Base-by-base conservation (phyloP, 1,140 invertebrate species). In the Battus philenor region DNA sequence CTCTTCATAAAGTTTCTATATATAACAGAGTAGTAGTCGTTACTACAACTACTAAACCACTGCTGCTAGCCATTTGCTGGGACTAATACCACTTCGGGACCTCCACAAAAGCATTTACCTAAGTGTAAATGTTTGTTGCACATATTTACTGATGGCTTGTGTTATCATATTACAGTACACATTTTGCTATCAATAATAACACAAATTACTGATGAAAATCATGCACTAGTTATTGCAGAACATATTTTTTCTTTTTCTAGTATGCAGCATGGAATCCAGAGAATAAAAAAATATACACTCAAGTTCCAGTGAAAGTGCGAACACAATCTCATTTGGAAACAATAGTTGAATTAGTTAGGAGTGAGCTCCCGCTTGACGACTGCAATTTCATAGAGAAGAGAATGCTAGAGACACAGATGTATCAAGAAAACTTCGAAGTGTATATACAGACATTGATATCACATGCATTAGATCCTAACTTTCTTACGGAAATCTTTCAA, bases 381-480 rank as follows among this genome's bases (percentile, higher is more conserved):
- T 89, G 90, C 41, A 91, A 92, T 63, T 91, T 90, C 65, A 90
- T 93, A 31, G 91, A 92, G 50, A 91, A 91, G 65, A 89, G 89
- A 41, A 92, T 94, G 88, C 89, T 93, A 56, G 91, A 93, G 44
- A 91, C 90, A 36, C 89, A 92, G 60, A 90, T 90, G 55, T 93
- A 94, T 84, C 91, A 94, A 67, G 93, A 95, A 61, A 93, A 93
- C 78, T 96, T 96, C 79, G 94, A 95, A 88, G 93, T 96, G 2
- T 96, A 95, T 61, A 93, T 96, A 76, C 94, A 97, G 75, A 95
- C 94, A 3, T 89, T 97, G 56, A 95, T 96, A 60, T 96, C 94
- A 1, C 94, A 96, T 85, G 94, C 93, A 1, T 84, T 97, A 32
- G 94, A 97, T 86, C 92, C 94, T 1, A 95, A 95, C 85, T 97